Percentiles rank a stretch among this genome's conserved stretches.
Conservation (phyloP, 2,113 vertebrate genomes). For the Erythrolamprus reginae region DNA sequence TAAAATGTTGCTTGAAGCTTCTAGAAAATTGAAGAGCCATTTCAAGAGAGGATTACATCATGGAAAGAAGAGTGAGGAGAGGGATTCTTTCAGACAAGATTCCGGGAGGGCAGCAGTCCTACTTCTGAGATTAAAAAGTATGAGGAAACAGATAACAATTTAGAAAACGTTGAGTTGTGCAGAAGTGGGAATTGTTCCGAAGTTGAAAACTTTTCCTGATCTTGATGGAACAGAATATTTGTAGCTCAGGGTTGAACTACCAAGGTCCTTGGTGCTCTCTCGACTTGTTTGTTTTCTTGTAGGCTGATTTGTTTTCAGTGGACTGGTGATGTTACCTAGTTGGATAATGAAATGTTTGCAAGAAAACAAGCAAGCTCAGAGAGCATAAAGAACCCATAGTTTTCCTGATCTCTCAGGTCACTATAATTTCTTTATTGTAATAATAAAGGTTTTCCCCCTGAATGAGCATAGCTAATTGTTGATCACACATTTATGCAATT, state of each 20-base stretch:
- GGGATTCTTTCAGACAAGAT: not conserved
- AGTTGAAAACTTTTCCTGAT: not conserved
- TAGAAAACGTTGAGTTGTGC: not conserved
- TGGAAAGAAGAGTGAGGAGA: not conserved
- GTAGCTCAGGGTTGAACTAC: not conserved
- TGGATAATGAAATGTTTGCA: not conserved
- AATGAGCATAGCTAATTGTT: not conserved
- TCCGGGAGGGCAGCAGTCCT: not conserved
- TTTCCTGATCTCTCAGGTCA: not conserved
- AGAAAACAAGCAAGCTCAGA: not conserved
- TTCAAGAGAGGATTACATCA: not conserved
- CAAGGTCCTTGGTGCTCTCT: not conserved
- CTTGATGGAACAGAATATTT: not conserved
- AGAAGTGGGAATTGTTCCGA: not conserved
- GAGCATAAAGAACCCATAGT: not conserved
- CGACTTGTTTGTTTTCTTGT: not conserved
- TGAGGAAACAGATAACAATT: not conserved
- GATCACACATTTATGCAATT: not conserved
- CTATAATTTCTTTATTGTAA: not conserved
- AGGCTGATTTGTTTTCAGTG: no score
- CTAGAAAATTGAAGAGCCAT: conserved; percentile 4
- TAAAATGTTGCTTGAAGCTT: not conserved
- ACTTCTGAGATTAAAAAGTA: not conserved
- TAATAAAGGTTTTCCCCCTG: not conserved
- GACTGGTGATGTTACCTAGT: no score